phyloP scores from a whole-genome alignment of 2,797 vertebrate genomes.

The Alectoris magna region DNA sequence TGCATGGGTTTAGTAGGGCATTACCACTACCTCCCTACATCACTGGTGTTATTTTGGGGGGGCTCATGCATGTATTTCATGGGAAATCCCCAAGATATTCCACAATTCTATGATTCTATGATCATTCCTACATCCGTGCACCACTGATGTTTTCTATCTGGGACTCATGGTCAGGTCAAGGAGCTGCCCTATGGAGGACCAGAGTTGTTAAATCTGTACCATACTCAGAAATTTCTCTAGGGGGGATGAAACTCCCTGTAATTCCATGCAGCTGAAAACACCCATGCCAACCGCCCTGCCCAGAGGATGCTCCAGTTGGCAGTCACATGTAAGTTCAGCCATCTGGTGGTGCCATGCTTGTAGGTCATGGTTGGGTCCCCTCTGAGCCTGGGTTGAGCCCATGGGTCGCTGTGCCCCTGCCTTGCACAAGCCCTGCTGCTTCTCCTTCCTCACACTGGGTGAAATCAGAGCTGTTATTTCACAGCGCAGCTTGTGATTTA shows the following conservation, averaged over 20 bases:
- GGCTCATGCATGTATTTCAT: neutral
- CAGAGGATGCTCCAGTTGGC: neutral
- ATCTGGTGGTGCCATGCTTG: rapidly evolving
- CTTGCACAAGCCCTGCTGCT: constrained; percentile 15
- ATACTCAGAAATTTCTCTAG: rapidly evolving
- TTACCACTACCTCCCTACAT: no score
- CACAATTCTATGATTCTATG: no score
- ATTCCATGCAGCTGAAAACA: rapidly evolving
- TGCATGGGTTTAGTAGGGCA: no score
- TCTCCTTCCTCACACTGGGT: constrained; percentile 10
- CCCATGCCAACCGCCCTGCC: rapidly evolving
- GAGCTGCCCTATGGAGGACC: neutral
- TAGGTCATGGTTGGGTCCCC: rapidly evolving
- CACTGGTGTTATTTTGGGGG: neutral
- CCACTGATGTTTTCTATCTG: neutral
- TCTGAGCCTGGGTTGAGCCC: neutral
- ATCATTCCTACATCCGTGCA: rapidly evolving
- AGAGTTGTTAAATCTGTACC: rapidly evolving
- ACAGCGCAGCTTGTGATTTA: constrained; percentile 71
- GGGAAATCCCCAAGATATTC: neutral
- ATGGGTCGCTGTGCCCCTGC: rapidly evolving
- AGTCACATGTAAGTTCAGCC: neutral
- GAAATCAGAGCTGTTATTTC: constrained; percentile 73
- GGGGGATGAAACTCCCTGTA: neutral
- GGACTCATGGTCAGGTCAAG: rapidly evolving